A percentile compares a stretch with the other conserved stretches of the same genome.
Evolutionary conservation across 2,888 invertebrate genomes (phyloP).

Genomic region (Cephus rjabovi): DNA sequence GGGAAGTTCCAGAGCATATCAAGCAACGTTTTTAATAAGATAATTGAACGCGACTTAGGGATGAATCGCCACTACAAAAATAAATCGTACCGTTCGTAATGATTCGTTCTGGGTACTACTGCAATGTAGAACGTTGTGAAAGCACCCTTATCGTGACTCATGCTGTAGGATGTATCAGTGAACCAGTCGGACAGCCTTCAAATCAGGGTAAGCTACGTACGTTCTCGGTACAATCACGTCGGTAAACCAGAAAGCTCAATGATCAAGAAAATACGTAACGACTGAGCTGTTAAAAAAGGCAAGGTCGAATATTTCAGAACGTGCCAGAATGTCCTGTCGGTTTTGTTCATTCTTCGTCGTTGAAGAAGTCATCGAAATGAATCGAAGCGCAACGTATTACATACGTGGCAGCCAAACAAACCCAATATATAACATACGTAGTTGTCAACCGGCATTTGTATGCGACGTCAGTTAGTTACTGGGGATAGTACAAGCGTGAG

Average conservation of each 20-base stretch:
- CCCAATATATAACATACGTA: too few relatives aligned
- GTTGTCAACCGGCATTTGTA: neutral
- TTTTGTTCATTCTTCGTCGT: neutral
- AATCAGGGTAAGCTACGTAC: neutral
- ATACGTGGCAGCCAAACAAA: neutral
- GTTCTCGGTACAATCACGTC: neutral
- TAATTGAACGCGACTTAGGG: neutral
- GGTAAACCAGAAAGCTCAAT: neutral
- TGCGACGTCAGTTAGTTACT: neutral
- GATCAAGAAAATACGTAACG: neutral
- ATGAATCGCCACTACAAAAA: neutral
- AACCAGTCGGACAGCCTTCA: neutral
- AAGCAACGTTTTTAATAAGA: neutral
- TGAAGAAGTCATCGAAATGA: neutral
- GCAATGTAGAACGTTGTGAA: neutral
- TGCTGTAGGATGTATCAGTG: neutral
- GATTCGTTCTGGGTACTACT: neutral
- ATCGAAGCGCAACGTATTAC: neutral
- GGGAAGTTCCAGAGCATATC: neutral
- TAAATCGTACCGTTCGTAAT: neutral
- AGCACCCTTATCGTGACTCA: neutral
- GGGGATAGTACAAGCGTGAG: neutral
- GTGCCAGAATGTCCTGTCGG: conserved; percentile 11
- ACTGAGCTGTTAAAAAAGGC: neutral
- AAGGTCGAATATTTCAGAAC: neutral